Conservation (phyloP, 2,113 vertebrate genomes). For the Crotalus tigris region DNA sequence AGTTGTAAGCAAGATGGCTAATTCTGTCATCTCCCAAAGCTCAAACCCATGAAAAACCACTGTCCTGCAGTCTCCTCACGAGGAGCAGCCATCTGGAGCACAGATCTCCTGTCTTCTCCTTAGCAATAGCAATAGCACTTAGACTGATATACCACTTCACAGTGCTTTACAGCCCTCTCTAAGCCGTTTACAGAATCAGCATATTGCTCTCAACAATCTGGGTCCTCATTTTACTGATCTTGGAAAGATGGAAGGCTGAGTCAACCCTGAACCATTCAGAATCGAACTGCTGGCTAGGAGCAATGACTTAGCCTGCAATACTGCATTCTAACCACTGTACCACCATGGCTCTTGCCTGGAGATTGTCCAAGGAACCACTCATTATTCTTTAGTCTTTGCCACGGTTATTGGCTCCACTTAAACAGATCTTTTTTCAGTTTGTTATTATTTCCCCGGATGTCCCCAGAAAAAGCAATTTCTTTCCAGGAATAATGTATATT, state of each 20-base stretch:
- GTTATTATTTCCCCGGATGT: too few species aligned
- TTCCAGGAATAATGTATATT: too few species aligned
- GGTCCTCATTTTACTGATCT: background rate
- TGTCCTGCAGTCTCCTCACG: background rate
- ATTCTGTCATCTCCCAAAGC: background rate
- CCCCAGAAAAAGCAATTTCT: too few species aligned
- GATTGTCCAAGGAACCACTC: too few species aligned
- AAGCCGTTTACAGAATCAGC: background rate
- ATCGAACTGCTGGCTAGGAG: background rate
- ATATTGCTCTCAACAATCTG: background rate
- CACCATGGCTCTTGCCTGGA: background rate
- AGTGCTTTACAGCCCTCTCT: background rate
- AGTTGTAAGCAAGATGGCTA: background rate
- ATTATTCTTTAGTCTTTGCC: too few species aligned
- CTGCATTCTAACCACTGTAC: background rate
- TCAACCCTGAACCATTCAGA: background rate
- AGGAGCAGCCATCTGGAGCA: background rate
- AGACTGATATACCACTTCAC: background rate
- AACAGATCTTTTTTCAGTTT: too few species aligned
- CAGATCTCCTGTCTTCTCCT: background rate
- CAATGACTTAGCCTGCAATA: background rate
- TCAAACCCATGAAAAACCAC: background rate
- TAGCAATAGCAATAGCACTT: background rate
- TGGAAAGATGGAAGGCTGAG: background rate
- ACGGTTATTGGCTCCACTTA: too few species aligned